Evolutionary conservation across 2,888 invertebrate species (phyloP).

Genomic region (Xestoiulus laeticollis): DNA sequence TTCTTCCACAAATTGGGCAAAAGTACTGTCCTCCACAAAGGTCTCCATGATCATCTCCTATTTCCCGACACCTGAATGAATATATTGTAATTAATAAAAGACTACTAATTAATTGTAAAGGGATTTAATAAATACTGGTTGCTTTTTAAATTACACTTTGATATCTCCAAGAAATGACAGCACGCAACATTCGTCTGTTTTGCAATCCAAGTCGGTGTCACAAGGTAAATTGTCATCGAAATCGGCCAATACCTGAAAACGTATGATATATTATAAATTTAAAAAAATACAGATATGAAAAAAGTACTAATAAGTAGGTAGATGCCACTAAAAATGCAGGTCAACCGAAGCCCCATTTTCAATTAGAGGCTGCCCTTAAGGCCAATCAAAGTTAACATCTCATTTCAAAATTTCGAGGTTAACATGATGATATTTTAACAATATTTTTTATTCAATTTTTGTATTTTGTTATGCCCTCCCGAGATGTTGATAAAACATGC

Average conservation of each 20-base stretch:
- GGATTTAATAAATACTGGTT: too few species aligned
- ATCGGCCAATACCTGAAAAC: conserved; percentile 1
- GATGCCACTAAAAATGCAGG: not conserved
- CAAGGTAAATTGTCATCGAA: conserved; percentile 19
- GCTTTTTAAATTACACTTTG: conserved; percentile 17
- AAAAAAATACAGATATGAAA: too few species aligned
- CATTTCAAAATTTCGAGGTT: not conserved
- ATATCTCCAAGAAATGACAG: conserved; percentile 40
- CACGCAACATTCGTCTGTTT: conserved; percentile 44
- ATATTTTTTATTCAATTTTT: not conserved
- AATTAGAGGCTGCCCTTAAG: not conserved
- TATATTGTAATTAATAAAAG: not conserved
- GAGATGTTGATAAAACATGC: not conserved
- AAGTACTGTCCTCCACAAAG: conserved; percentile 47
- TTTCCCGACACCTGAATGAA: conserved; percentile 46
- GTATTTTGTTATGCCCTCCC: not conserved
- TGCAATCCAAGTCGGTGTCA: not conserved
- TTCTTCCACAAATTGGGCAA: conserved; percentile 1
- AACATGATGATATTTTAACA: not conserved
- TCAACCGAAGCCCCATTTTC: not conserved
- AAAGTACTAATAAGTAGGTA: not conserved
- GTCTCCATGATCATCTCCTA: conserved; percentile 45
- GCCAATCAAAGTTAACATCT: not conserved
- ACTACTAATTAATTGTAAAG: not conserved
- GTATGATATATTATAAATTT: too few species aligned